Evolutionary conservation across 2,888 invertebrate species (phyloP), one percentile per base, ranked within the genome.

Genomic region (Aphodius granarius): DNA sequence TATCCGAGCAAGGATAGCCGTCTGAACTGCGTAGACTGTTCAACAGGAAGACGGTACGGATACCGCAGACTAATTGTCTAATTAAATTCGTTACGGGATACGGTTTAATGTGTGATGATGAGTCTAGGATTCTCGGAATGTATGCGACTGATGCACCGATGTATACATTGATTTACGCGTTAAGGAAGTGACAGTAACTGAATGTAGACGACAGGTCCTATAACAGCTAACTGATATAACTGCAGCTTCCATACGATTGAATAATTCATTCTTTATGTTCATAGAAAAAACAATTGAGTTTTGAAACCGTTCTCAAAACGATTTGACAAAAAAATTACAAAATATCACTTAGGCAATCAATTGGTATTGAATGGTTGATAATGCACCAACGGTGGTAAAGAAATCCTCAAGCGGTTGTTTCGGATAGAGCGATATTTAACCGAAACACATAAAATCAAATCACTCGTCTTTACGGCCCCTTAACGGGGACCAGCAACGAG

Each of bases 361-460:
- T n/a, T n/a, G n/a, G n/a, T n/a, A n/a, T n/a, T n/a, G n/a, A n/a
- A n/a, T n/a, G n/a, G 2, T 13, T 0, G 9, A 43, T 0, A 9
- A 13, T 43, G 43, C 9, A 6, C 1, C 4, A 13, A 6, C 3
- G 43, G 43, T 43, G 43, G 6, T 9, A 43, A 43, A 43, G 43
- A 43, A 43, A 43, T 43, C 43, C 43, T 43, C 43, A 43, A 68
- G 77, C 71, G 77, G 66, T 73, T 71, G 75, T 73, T 73, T 63
- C 75, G 84, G 83, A 86, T 85, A 84, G 84, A 86, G 85, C 84
- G 85, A 86, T 86, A 86, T 86, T 86, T 86, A 86, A 86, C 85
- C 84, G 85, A 86, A 86, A 86, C 86, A 86, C 86, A 87, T 87
- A 87, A 86, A 87, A 87, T 87, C 86, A 87, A 87, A 87, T 87